phyloP scores from a whole-genome alignment of 2,888 invertebrate species.

The Pterostichus niger region DNA sequence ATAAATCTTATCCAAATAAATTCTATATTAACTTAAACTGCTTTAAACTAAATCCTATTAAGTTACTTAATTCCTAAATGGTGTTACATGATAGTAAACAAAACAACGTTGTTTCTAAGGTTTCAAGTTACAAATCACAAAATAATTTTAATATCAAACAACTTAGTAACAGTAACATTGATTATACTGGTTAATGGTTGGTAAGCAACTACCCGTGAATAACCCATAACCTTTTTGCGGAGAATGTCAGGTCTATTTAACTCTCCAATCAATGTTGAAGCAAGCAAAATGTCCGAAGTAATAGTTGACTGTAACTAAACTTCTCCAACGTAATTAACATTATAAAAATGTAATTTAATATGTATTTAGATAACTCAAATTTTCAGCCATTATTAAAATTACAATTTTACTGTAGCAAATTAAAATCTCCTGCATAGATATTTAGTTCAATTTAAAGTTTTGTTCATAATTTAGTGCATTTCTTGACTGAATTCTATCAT shows the following conservation, averaged over 20 bases:
- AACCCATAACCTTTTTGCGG: constrained; percentile 29
- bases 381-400: no score
- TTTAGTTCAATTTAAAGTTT: no score
- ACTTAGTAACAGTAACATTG: constrained; percentile 33
- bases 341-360: not conserved
- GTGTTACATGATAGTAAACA: constrained; percentile 10
- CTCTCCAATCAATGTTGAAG: constrained; percentile 38
- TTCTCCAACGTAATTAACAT: constrained; percentile 19
- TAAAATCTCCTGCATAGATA: no score
- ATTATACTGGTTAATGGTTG: constrained; percentile 4
- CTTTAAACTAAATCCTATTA: constrained; percentile 1
- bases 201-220: constrained; percentile 25
- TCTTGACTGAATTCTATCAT: no score
- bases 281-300: constrained; percentile 33
- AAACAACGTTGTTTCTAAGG: constrained; percentile 5
- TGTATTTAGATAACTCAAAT: no score
- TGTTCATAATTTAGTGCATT: no score
- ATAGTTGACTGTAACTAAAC: constrained; percentile 18
- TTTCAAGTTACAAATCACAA: constrained; percentile 19
- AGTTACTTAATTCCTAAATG: constrained; percentile 2
- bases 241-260: constrained; percentile 31
- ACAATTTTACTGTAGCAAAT: no score
- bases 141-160: constrained; percentile 28
- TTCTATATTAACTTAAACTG: not conserved
- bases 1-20: not conserved